Conservation (phyloP, 2,888 invertebrate genomes). For the Cheilosia variabilis region DNA sequence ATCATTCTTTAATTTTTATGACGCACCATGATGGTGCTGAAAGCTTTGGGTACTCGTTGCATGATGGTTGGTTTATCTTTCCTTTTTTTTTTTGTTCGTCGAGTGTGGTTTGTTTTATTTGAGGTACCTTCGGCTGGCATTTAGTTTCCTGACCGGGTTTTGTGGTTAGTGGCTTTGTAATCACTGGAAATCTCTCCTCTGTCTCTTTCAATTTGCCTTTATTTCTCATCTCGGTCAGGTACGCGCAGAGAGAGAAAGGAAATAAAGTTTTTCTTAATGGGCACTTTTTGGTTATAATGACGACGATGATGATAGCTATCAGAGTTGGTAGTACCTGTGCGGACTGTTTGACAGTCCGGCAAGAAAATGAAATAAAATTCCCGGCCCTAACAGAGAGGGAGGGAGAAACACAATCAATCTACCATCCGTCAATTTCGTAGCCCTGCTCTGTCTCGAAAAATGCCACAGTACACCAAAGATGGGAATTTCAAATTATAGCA, state of each 20-base stretch:
- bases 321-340: constrained; percentile 40
- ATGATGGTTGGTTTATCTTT: not conserved
- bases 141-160: constrained; percentile 50
- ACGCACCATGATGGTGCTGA: constrained; percentile 74
- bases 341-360: constrained; percentile 47
- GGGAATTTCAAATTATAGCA: constrained; percentile 76
- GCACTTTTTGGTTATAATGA: constrained; percentile 72
- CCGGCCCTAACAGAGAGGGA: constrained; percentile 6
- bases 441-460: constrained; percentile 59
- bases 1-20: constrained; percentile 75
- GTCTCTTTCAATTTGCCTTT: constrained; percentile 66
- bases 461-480: constrained; percentile 74
- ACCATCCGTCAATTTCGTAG: constrained; percentile 71
- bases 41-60: constrained; percentile 63
- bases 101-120: constrained; percentile 12
- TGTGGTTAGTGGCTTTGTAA: constrained; percentile 68
- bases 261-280: constrained; percentile 74
- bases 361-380: constrained; percentile 41
- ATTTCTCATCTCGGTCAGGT: constrained; percentile 3
- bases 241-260: constrained; percentile 2
- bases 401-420: constrained; percentile 66
- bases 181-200: constrained; percentile 66
- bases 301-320: constrained; percentile 75
- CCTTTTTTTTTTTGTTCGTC: not conserved
- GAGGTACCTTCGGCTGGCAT: constrained; percentile 34